Evolutionary conservation across 2,888 invertebrate genomes (phyloP).

Genomic region (Drosophila hamatofila): DNA sequence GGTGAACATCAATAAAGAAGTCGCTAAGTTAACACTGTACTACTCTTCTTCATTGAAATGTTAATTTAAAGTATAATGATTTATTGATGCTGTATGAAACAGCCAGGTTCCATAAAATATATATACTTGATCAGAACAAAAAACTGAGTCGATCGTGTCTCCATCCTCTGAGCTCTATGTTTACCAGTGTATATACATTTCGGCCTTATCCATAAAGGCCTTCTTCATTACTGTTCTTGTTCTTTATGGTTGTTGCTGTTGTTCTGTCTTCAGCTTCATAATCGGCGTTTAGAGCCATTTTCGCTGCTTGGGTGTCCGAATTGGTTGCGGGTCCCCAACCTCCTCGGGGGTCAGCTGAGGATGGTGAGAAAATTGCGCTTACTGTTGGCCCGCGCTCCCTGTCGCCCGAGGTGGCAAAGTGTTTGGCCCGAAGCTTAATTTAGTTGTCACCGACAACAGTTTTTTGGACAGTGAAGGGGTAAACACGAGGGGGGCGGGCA

Average conservation of each 20-base stretch:
- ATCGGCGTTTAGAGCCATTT: slow-evolving; percentile 69
- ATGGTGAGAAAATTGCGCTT: slow-evolving; percentile 64
- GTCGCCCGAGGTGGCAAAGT: slow-evolving; percentile 37
- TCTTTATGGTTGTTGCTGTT: slow-evolving; percentile 15
- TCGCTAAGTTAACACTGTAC: too few relatives aligned
- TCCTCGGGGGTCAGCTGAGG: slow-evolving; percentile 40
- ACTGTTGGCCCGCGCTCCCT: slow-evolving; percentile 37
- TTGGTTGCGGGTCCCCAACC: slow-evolving; percentile 57
- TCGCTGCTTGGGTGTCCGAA: slow-evolving; percentile 75
- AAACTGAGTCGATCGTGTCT: not conserved
- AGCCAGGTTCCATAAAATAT: not conserved
- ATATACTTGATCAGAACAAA: not conserved
- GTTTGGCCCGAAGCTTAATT: slow-evolving; percentile 46
- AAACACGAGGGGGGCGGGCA: not conserved
- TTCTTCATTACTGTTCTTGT: not conserved
- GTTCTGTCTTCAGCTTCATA: slow-evolving; percentile 50
- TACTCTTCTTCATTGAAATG: too few relatives aligned
- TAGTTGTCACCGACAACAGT: slow-evolving; percentile 61
- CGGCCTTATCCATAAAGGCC: not conserved
- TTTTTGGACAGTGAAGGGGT: slow-evolving; percentile 1
- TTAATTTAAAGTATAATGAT: too few relatives aligned
- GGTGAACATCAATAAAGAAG: too few relatives aligned
- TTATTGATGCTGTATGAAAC: too few relatives aligned
- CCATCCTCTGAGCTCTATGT: too few relatives aligned
- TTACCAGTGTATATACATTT: not conserved